Base-by-base conservation (phyloP, 2,797 vertebrate genomes). In the Sebastes matsubarae region DNA sequence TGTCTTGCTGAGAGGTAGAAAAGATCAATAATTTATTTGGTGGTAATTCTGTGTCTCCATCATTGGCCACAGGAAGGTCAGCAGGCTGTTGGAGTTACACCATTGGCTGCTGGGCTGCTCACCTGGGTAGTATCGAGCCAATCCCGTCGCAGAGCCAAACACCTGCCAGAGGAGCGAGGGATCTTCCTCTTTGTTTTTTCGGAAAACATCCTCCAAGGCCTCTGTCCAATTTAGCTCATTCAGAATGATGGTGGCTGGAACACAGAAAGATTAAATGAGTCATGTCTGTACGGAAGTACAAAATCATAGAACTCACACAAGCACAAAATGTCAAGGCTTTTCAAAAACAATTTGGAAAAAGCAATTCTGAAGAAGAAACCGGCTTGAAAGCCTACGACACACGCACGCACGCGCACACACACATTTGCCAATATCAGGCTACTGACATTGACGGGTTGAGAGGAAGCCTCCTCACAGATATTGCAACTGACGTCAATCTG, bases 161-260 rank as follows among this genome's bases (percentile, higher is more conserved):
- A 98, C 97, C 93, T 99, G 98, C 98, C 98, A 99, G 18, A 98
- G 85, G 18, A 99, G 91, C 0, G 97, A 96, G 5, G 97, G 97
- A 81, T 99, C 98, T 67, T 98, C 96, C 16, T 97, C 96, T 80
- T 96, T 96, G 93, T 99, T 99, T 86, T 94, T 93, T 86, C 96
- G 97, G 93, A 99, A 99, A 36, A 97, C 94, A 0, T 97, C 96
- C 70, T 99, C 98, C 92, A 99, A 87, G 0, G 96, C 97, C 8
- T 96, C 96, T 0, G 98, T 99, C 98, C 98, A 99, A 81, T 98
- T 98, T 32, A 99, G 95, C 83, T 99, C 98, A 80, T 99, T 99
- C 60, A 99, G 85, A 82, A 99, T 97, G 8, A 98, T 97, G 0
- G 97, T 97, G 55, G 98, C 98, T 99, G 90, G 0, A 85, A 88